Evolutionary conservation across 1,140 invertebrate species (phyloP), one percentile per base, ranked within the genome.

Genomic region (Drosophila willistoni): DNA sequence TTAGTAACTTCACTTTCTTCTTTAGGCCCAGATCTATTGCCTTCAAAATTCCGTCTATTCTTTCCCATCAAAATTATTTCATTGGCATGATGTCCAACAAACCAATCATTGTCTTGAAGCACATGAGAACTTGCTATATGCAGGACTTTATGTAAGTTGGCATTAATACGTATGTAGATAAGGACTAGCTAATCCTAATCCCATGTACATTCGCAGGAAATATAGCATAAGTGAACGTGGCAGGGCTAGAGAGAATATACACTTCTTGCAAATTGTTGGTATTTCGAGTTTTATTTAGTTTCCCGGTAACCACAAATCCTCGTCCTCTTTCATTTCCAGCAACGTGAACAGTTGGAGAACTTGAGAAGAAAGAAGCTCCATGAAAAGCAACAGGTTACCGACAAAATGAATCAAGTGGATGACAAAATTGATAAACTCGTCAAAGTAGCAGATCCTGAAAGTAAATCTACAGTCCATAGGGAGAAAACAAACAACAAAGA

Each of bases 241-340:
- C 12, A 66, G 41, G 7, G 63, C 68, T 0, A 14, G 36, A 13
- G 75, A 78, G 36, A 83, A 72, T 62, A 59, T 87, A 3, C 54
- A 77, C 36, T 89, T 87, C 17, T 19, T 87, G 0, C 83, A 89
- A 63, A 42, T 64, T 73, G 84, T 87, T 39, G 1, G 77, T 7
- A 3, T 19, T 39, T 17, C 9, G 1, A 33, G 6, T 17, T 56
- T 13, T 56, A 14, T 14, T 41, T 17, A 10, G 3, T 7, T 19
- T 22, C 25, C 14, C 12, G 12, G 10, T 39, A 39, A 36, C 34
- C 10, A 10, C 34, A 29, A 36, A 39, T 39, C 36, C 36, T 39
- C 3, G 12, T 13, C 19, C 13, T 7, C 1, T 12, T 36, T 13
- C 6, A 19, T 57, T 39, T 47, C 10, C 36, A 86, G 83, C 83